phyloP scores from a whole-genome alignment of 2,797 vertebrate genomes.

The Pelodytes ibericus region DNA sequence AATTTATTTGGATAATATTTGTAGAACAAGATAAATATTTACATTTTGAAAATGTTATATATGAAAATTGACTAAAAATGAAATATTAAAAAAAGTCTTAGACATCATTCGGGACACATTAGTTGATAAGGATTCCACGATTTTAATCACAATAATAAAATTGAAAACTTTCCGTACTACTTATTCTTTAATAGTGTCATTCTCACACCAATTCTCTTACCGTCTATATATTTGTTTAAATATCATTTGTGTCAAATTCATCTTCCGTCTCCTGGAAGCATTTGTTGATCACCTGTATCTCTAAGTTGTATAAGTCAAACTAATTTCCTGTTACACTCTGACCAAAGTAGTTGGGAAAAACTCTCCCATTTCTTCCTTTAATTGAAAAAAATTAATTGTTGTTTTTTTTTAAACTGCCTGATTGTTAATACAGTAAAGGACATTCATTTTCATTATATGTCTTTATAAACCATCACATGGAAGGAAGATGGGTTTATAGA shows the following conservation, averaged over 20 bases:
- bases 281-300: too few species aligned
- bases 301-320: too few species aligned
- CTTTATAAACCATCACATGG: background rate
- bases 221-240: background rate
- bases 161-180: background rate
- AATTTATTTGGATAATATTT: too few species aligned
- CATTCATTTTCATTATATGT: background rate
- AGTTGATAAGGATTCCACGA: too few species aligned
- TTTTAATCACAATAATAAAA: background rate
- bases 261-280: background rate
- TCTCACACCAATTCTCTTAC: background rate
- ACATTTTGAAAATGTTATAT: too few species aligned
- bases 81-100: too few species aligned
- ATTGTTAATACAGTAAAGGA: background rate
- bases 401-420: too few species aligned
- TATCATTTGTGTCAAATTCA: background rate
- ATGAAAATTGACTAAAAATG: too few species aligned
- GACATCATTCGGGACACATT: too few species aligned
- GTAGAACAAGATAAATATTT: too few species aligned
- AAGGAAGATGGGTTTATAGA: slow-evolving; percentile 6
- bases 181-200: background rate
- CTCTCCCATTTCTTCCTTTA: background rate
- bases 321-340: too few species aligned
- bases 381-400: background rate
- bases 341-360: too few species aligned